Evolutionary conservation across 2,888 invertebrate genomes (phyloP).

Genomic region (Drosophila picticornis): DNA sequence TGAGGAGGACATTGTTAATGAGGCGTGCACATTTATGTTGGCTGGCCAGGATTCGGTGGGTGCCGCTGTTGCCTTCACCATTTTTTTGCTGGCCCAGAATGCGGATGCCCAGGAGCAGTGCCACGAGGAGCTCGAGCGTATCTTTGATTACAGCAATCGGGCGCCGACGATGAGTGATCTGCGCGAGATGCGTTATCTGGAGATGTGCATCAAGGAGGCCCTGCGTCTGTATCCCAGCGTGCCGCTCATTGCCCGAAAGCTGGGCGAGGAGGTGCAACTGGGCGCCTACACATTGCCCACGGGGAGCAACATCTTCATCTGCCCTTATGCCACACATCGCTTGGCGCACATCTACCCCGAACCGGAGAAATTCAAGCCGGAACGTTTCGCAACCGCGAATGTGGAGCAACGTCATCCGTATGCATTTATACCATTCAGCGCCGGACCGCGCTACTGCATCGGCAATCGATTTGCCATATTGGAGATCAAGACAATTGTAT

Average conservation of each 20-base stretch:
- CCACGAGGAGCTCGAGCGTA: constrained; percentile 85
- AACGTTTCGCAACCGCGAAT: constrained; percentile 87
- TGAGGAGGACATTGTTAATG: constrained; percentile 87
- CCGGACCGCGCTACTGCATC: constrained; percentile 87
- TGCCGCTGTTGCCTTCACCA: constrained; percentile 87
- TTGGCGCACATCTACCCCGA: constrained; percentile 86
- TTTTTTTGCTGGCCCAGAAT: constrained; percentile 87
- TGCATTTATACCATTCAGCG: constrained; percentile 87
- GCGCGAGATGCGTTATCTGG: constrained; percentile 88
- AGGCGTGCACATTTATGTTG: constrained; percentile 88
- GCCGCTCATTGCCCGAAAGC: constrained; percentile 83
- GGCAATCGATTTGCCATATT: constrained; percentile 87
- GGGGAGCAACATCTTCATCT: constrained; percentile 87
- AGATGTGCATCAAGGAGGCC: constrained; percentile 90
- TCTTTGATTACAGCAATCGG: constrained; percentile 85
- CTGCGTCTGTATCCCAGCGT: constrained; percentile 86
- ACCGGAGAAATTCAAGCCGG: constrained; percentile 87
- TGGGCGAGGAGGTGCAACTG: constrained; percentile 84
- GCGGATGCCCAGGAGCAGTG: constrained; percentile 86
- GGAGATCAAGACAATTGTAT: constrained; percentile 87
- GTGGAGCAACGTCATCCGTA: constrained; percentile 86
- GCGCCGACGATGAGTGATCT: constrained; percentile 87
- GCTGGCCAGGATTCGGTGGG: constrained; percentile 89
- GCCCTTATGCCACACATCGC: constrained; percentile 87
- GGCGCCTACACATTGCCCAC: constrained; percentile 86